phyloP scores from a whole-genome alignment of 2,797 vertebrate genomes.

The Silurus aristotelis region DNA sequence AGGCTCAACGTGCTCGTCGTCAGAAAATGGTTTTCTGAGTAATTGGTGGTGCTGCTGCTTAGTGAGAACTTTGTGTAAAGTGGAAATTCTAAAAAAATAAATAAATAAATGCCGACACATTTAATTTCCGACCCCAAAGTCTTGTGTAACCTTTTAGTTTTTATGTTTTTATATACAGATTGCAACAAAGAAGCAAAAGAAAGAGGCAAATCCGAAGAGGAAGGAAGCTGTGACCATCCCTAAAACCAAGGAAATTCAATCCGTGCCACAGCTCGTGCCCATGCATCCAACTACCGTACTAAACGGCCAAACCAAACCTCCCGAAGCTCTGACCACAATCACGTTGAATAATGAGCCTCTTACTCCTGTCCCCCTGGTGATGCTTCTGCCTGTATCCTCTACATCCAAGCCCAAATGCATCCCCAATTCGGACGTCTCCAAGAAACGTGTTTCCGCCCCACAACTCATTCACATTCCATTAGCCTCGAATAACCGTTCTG shows the following conservation, averaged over 20 bases:
- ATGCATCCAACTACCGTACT: constrained; percentile 11
- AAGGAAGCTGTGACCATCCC: neutral
- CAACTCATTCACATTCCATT: constrained; percentile 10
- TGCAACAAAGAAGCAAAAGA: constrained; percentile 44
- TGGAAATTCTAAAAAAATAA: too few species aligned
- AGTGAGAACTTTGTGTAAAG: neutral
- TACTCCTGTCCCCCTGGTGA: constrained; percentile 65
- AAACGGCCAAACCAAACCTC: constrained; percentile 12
- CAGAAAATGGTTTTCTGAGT: neutral
- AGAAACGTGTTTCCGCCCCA: constrained; percentile 10
- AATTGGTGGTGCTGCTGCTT: neutral
- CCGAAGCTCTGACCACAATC: constrained; percentile 63
- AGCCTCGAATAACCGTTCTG: neutral
- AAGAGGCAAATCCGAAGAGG: constrained; percentile 17
- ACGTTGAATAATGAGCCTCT: constrained; percentile 65
- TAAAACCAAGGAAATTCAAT: constrained; percentile 11
- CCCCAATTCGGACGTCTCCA: constrained; percentile 27
- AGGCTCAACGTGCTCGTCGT: neutral
- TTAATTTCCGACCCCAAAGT: neutral
- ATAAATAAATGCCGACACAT: too few species aligned
- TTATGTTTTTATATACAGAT: constrained; percentile 38
- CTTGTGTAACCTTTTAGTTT: neutral
- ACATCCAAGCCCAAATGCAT: constrained; percentile 38
- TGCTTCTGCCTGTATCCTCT: constrained; percentile 66
- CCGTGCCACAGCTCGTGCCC: neutral